These are phyloP conservation scores for Porites cylindrica DNA, from an alignment of 92 coral and sea anemone genomes.

Conservation along the genomic window DNA sequence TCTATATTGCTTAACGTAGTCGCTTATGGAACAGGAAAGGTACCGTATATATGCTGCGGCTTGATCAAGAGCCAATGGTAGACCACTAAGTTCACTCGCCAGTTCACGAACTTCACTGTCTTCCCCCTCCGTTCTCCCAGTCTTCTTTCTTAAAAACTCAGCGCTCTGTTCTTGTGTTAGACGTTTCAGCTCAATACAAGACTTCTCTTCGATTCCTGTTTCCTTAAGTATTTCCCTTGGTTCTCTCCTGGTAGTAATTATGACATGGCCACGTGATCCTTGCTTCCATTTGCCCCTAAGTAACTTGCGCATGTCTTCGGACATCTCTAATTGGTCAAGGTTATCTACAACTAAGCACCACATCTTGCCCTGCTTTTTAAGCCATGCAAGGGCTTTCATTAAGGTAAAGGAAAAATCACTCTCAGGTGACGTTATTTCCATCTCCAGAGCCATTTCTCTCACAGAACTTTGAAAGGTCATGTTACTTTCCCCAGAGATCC, in stretches of 20 bases:
- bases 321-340: slow-evolving; percentile 66
- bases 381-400: slow-evolving; percentile 51
- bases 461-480: slow-evolving; percentile 59
- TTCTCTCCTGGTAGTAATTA: slow-evolving; percentile 80
- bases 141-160: slow-evolving; percentile 53
- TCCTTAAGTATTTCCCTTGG: slow-evolving; percentile 48
- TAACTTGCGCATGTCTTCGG: slow-evolving; percentile 60
- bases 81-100: slow-evolving; percentile 66
- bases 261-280: slow-evolving; percentile 63
- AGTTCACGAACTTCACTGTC: slow-evolving; percentile 38
- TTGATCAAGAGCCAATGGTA: slow-evolving; percentile 87
- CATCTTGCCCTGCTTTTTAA: slow-evolving; percentile 21
- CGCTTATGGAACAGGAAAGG: slow-evolving; percentile 33
- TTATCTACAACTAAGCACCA: slow-evolving; percentile 80
- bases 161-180: slow-evolving; percentile 51
- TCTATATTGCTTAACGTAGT: slow-evolving; percentile 55
- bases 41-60: slow-evolving; percentile 71
- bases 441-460: slow-evolving; percentile 54
- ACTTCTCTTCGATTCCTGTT: slow-evolving; percentile 34
- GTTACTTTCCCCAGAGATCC: slow-evolving; percentile 82
- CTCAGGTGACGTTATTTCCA: slow-evolving; percentile 52
- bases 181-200: slow-evolving; percentile 51
- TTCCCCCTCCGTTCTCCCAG: slow-evolving; percentile 22
- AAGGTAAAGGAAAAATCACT: slow-evolving; percentile 58
- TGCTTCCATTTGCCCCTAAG: slow-evolving; percentile 73